A percentile compares a stretch with the other conserved stretches of the same genome.
These are phyloP conservation scores for Regulus satrapa DNA, from an alignment of 2,113 vertebrate species.

Conservation along the genomic window DNA sequence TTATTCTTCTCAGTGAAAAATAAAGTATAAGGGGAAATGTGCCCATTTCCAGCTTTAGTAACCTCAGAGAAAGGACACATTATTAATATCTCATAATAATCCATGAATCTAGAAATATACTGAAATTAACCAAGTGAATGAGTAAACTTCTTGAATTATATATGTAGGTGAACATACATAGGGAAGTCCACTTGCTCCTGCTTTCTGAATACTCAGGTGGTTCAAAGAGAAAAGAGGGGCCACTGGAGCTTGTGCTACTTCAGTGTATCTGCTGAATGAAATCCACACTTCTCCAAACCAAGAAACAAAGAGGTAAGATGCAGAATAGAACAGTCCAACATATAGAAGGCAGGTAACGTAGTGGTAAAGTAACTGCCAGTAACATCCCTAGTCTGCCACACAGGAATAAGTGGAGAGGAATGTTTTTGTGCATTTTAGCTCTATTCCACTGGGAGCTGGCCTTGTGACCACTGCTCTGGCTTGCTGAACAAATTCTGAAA, in stretches of 20 bases:
- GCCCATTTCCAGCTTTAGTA: neutral
- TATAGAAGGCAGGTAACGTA: neutral
- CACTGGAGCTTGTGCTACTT: neutral
- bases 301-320: neutral
- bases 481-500: neutral
- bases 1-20: neutral
- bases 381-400: accelerated
- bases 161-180: neutral
- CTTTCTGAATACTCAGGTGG: neutral
- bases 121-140: neutral
- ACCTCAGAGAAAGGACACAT: neutral
- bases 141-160: neutral
- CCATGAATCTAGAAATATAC: neutral
- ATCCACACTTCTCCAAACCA: neutral
- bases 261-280: neutral
- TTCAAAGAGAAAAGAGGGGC: neutral
- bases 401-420: neutral
- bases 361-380: neutral
- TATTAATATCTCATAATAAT: neutral
- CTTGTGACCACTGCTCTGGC: neutral
- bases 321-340: neutral
- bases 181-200: neutral
- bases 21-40: neutral
- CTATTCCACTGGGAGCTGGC: neutral
- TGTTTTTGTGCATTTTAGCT: neutral